Evolutionary conservation across 1,140 invertebrate genomes (phyloP).

Genomic region (Euglossa dilemma): DNA sequence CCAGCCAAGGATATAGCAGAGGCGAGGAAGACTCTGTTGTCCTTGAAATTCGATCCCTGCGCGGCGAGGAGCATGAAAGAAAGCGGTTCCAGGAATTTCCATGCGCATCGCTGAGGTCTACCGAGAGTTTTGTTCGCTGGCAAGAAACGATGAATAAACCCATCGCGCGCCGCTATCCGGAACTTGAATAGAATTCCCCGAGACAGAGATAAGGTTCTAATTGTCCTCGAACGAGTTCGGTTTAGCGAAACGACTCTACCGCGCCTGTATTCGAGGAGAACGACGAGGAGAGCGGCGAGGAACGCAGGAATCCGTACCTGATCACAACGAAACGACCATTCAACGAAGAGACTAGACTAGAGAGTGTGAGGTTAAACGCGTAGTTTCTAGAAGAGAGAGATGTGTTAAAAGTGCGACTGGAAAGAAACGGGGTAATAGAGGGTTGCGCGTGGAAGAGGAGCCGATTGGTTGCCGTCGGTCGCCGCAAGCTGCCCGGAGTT

Average conservation of each 20-base stretch:
- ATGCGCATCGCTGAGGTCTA: conserved; percentile 16
- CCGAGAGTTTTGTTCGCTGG: conserved; percentile 27
- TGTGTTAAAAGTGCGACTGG: conserved; percentile 20
- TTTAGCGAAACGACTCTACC: neutral
- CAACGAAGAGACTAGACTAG: conserved; percentile 39
- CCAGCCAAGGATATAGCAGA: neutral
- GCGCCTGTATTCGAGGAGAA: neutral
- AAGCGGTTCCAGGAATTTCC: conserved; percentile 32
- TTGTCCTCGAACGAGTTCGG: conserved; percentile 14
- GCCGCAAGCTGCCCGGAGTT: conserved; percentile 4
- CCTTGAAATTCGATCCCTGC: conserved; percentile 63
- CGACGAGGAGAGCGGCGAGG: neutral
- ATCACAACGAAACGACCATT: conserved; percentile 60
- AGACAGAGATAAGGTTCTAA: conserved; percentile 33
- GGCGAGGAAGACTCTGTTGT: conserved; percentile 30
- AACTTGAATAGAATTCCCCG: conserved; percentile 40
- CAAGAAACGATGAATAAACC: conserved; percentile 18
- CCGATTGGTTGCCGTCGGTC: conserved; percentile 57
- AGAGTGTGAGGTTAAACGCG: conserved; percentile 19
- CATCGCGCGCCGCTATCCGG: conserved; percentile 33
- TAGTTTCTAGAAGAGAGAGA: conserved; percentile 19
- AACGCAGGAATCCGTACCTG: conserved; percentile 60
- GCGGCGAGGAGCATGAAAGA: conserved; percentile 44
- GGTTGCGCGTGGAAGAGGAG: neutral
- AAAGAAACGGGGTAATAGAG: neutral